Evolutionary conservation across 2,888 invertebrate species (phyloP).

Genomic region (Apocheima hispidaria): DNA sequence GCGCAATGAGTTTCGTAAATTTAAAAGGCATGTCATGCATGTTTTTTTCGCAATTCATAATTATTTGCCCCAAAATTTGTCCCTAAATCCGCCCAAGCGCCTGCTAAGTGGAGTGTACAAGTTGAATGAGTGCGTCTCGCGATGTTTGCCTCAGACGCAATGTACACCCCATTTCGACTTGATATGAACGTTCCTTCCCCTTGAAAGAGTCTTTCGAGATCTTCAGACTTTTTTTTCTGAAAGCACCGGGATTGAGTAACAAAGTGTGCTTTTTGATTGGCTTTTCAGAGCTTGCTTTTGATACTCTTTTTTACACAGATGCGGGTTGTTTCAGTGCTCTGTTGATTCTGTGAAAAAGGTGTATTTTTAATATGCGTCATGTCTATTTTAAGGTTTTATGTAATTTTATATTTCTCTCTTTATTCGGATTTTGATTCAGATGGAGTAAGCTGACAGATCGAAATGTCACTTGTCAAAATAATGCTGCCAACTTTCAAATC

Average conservation of each 20-base stretch:
- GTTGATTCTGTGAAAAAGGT: not conserved
- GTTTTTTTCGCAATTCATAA: too few species aligned
- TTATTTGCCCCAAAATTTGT: not conserved
- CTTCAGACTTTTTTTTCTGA: conserved; percentile 60
- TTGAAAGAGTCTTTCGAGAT: conserved; percentile 68
- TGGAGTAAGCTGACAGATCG: too few species aligned
- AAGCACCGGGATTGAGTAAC: conserved; percentile 70
- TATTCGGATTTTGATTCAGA: too few species aligned
- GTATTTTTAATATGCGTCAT: too few species aligned
- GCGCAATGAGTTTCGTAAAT: too few species aligned
- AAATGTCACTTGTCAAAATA: too few species aligned
- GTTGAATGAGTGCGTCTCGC: conserved; percentile 80
- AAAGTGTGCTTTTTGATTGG: conserved; percentile 69
- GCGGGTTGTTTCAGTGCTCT: conserved; percentile 3
- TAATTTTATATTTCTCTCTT: too few species aligned
- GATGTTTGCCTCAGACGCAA: conserved; percentile 71
- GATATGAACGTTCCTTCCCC: conserved; percentile 68
- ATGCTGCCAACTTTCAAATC: too few species aligned
- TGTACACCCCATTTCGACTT: conserved; percentile 77
- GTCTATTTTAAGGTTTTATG: too few species aligned
- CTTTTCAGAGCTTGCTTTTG: conserved; percentile 53
- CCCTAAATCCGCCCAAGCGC: conserved; percentile 43
- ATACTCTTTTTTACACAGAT: conserved; percentile 41
- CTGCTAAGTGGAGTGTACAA: conserved; percentile 70
- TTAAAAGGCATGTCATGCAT: too few species aligned